These are phyloP conservation scores for Acromyrmex heyeri DNA, from an alignment of 1,140 invertebrate genomes.

Conservation along the genomic window DNA sequence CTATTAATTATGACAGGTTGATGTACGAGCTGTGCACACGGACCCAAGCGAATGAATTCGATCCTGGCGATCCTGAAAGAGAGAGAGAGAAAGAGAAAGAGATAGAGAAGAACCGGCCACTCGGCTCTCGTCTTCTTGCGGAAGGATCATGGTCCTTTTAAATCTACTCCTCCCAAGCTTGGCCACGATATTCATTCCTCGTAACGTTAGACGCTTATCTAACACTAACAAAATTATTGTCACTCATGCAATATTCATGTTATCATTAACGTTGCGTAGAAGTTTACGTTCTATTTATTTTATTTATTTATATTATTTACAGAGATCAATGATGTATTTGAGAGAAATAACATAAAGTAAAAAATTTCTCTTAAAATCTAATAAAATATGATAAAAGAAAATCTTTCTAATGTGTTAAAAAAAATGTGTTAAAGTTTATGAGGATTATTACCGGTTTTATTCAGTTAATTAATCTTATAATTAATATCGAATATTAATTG, in stretches of 20 bases:
- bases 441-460: too few relatives aligned
- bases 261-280: neutral
- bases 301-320: neutral
- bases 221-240: constrained; percentile 46
- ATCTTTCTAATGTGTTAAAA: too few relatives aligned
- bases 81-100: constrained; percentile 39
- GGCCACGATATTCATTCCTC: constrained; percentile 11
- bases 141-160: constrained; percentile 59
- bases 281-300: neutral
- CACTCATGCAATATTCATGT: neutral
- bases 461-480: too few relatives aligned
- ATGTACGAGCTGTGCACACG: constrained; percentile 81
- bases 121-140: constrained; percentile 59
- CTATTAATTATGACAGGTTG: constrained; percentile 85
- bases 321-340: neutral
- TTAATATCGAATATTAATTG: too few relatives aligned
- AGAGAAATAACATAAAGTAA: neutral
- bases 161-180: constrained; percentile 41
- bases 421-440: too few relatives aligned
- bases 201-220: constrained; percentile 42
- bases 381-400: neutral
- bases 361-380: neutral
- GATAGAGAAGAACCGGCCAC: constrained; percentile 41
- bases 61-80: constrained; percentile 70
- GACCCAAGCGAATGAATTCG: constrained; percentile 81